Conservation (phyloP, 2,113 vertebrate genomes). For the Neogale vison region DNA sequence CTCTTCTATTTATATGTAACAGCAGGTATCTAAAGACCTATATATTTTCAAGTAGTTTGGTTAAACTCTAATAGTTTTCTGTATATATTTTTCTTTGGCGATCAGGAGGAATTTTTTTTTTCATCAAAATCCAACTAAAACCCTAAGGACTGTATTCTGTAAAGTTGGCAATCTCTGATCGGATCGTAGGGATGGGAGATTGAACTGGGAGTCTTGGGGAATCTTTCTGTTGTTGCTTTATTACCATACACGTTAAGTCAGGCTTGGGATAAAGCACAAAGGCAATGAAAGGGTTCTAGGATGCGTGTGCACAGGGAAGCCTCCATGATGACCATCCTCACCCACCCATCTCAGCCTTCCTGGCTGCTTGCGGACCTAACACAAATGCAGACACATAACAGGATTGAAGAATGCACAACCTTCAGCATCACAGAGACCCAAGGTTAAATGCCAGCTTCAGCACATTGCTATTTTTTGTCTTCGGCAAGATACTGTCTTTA, state of each 20-base stretch:
- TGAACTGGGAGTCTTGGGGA: not conserved
- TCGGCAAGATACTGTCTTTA: not conserved
- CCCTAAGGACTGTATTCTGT: not conserved
- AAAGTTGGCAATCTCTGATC: not conserved
- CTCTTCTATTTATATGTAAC: slow-evolving; percentile 26
- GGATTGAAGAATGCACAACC: not conserved
- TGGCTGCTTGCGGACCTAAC: not conserved
- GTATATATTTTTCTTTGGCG: not conserved
- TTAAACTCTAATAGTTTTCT: not conserved
- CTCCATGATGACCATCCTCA: not conserved
- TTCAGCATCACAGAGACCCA: not conserved
- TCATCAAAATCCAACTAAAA: not conserved
- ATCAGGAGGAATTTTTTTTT: not conserved
- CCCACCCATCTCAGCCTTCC: not conserved
- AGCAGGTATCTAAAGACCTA: not conserved
- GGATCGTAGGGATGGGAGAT: not conserved
- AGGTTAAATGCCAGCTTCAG: not conserved
- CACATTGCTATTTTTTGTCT: not conserved
- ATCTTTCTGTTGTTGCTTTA: slow-evolving; percentile 20
- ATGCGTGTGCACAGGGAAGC: not conserved
- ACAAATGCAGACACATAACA: not conserved
- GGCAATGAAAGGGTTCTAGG: not conserved
- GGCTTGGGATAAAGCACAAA: not conserved
- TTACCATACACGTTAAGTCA: not conserved
- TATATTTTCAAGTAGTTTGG: not conserved